These are phyloP conservation scores for Ferdinandea cuprea DNA, from an alignment of 2,888 invertebrate genomes.

Conservation along the genomic window DNA sequence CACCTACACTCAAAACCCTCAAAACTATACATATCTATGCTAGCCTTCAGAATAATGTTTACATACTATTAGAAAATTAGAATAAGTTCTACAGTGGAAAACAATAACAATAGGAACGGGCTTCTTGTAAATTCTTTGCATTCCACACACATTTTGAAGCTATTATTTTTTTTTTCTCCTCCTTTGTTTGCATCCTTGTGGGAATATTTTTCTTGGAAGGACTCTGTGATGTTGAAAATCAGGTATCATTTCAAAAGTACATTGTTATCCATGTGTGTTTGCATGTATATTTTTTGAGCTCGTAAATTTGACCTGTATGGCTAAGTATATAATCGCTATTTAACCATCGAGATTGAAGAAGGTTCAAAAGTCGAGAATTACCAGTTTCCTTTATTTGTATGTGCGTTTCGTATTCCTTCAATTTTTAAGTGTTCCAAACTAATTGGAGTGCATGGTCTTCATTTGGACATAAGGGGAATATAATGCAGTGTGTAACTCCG, in stretches of 20 bases:
- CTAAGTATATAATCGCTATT: constrained; percentile 16
- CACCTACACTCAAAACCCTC: no score
- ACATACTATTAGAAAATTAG: no score
- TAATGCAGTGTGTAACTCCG: no score
- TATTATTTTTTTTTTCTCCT: not conserved
- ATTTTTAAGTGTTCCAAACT: no score
- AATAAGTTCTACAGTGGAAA: no score
- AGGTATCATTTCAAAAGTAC: constrained; percentile 18
- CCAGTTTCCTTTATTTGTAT: constrained; percentile 7
- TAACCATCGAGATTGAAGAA: constrained; percentile 20
- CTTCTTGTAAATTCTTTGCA: no score
- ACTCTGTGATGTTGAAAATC: not conserved
- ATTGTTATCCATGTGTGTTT: not conserved
- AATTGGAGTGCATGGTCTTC: no score
- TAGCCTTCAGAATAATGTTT: no score
- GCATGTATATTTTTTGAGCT: not conserved
- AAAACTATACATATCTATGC: no score
- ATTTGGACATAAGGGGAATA: no score
- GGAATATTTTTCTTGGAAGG: constrained; percentile 24
- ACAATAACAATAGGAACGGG: no score
- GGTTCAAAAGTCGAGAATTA: constrained; percentile 29
- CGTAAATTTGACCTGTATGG: constrained; percentile 16
- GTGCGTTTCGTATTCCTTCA: no score
- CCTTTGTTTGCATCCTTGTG: constrained; percentile 1
- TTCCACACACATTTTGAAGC: not conserved